These are phyloP conservation scores for Heliothis peltigera DNA, from an alignment of 2,888 invertebrate genomes.

Conservation along the genomic window DNA sequence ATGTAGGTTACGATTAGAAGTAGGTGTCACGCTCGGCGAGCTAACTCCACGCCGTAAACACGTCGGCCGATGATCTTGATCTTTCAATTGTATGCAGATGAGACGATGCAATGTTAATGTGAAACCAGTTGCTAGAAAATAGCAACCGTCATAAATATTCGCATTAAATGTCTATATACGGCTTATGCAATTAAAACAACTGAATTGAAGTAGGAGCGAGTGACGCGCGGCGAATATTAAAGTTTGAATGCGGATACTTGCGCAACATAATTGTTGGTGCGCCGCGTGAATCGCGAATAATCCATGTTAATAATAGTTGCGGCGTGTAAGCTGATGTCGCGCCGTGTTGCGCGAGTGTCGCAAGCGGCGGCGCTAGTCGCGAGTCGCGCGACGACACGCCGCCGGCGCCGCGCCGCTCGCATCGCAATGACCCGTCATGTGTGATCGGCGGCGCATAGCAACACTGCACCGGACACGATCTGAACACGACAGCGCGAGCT, in stretches of 20 bases:
- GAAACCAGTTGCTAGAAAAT: slow-evolving; percentile 53
- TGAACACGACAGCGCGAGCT: slow-evolving; percentile 53
- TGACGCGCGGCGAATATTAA: slow-evolving; percentile 72
- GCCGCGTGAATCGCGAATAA: slow-evolving; percentile 74
- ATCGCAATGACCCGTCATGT: slow-evolving; percentile 60
- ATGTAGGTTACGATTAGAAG: slow-evolving; percentile 61
- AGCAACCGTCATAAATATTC: slow-evolving; percentile 35
- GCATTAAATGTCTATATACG: slow-evolving; percentile 47
- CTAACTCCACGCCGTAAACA: slow-evolving; percentile 12
- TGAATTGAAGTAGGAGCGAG: slow-evolving; percentile 66
- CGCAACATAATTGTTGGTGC: slow-evolving; percentile 78
- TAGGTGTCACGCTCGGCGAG: slow-evolving; percentile 34
- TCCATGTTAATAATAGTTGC: slow-evolving; percentile 59
- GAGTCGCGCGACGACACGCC: slow-evolving; percentile 48
- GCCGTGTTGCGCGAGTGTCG: slow-evolving; percentile 56
- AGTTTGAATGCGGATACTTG: slow-evolving; percentile 73
- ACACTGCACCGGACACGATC: slow-evolving; percentile 64
- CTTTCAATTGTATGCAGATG: slow-evolving; percentile 64
- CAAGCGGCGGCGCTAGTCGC: slow-evolving; percentile 58
- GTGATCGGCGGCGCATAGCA: slow-evolving; percentile 63
- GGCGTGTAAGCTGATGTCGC: slow-evolving; percentile 34
- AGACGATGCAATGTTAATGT: slow-evolving; percentile 47
- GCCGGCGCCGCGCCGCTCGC: slow-evolving; percentile 37
- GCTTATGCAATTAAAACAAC: slow-evolving; percentile 78
- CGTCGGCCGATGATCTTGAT: slow-evolving; percentile 54